Conservation (phyloP, 2,888 invertebrate genomes). For the Plagodis dolabraria region DNA sequence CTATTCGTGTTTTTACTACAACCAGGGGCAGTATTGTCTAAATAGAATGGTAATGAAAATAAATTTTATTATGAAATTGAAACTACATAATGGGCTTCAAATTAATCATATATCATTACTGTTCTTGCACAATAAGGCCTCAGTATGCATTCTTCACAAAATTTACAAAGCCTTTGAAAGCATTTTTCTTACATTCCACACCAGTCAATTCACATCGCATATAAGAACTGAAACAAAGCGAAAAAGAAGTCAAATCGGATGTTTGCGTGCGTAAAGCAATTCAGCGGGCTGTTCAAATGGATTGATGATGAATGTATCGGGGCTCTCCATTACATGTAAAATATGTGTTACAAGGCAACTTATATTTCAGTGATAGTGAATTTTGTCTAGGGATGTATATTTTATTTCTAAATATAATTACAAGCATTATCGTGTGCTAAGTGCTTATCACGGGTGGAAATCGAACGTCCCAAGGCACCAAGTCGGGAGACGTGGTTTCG, state of each 20-base stretch:
- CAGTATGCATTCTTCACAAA: too few species aligned
- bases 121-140: too few species aligned
- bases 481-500: too few species aligned
- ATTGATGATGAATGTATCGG: slow-evolving; percentile 57
- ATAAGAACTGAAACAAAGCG: slow-evolving; percentile 41
- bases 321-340: slow-evolving; percentile 30
- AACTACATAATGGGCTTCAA: neutral
- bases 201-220: slow-evolving; percentile 33
- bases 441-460: too few species aligned
- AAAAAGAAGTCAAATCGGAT: slow-evolving; percentile 57
- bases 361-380: slow-evolving; percentile 7
- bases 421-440: too few species aligned
- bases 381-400: neutral
- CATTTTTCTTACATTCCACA: slow-evolving; percentile 9
- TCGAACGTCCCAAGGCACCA: too few species aligned
- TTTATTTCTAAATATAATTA: too few species aligned
- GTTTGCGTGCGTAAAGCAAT: slow-evolving; percentile 68
- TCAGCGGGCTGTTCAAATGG: slow-evolving; percentile 60
- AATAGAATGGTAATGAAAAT: neutral
- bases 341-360: slow-evolving; percentile 13
- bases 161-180: neutral
- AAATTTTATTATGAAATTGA: too few species aligned
- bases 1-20: too few species aligned
- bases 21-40: too few species aligned
- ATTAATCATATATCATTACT: neutral